Conservation (phyloP, 2,797 vertebrate genomes). For the Dicrostonyx torquatus region DNA sequence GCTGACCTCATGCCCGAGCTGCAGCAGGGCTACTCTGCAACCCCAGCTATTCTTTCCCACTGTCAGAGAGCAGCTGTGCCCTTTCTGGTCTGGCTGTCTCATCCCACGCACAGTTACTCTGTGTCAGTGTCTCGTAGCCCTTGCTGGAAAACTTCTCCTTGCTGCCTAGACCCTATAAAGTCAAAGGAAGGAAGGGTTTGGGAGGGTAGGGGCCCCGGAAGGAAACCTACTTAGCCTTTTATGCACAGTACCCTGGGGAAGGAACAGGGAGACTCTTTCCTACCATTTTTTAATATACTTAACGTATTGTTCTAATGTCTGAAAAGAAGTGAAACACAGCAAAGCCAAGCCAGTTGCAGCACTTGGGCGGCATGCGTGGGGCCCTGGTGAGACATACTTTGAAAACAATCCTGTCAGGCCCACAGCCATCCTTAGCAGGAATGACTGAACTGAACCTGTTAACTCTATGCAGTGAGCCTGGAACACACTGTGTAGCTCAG, state of each 20-base stretch:
- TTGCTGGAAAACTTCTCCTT: not conserved
- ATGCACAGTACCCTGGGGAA: not conserved
- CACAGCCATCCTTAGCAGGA: rapidly evolving
- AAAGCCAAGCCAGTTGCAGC: not conserved
- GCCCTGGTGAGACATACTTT: not conserved
- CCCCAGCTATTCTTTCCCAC: not conserved
- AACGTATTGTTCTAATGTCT: not conserved
- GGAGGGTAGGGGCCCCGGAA: rapidly evolving
- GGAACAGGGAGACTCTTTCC: not conserved
- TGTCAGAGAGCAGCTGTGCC: too few species aligned
- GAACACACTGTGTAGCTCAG: not conserved
- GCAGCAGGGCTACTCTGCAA: too few species aligned
- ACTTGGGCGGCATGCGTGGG: not conserved
- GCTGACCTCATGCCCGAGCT: not conserved
- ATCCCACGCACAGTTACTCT: not conserved
- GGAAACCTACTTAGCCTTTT: not conserved
- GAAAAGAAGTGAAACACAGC: not conserved
- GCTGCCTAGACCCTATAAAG: not conserved
- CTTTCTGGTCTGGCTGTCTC: not conserved
- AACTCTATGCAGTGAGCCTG: rapidly evolving
- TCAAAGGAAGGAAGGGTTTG: rapidly evolving
- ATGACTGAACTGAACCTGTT: rapidly evolving
- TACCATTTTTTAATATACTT: not conserved
- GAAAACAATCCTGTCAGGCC: rapidly evolving
- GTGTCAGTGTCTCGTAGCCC: not conserved